Base-by-base conservation (phyloP, 2,888 invertebrate genomes). In the Drosophila differens region DNA sequence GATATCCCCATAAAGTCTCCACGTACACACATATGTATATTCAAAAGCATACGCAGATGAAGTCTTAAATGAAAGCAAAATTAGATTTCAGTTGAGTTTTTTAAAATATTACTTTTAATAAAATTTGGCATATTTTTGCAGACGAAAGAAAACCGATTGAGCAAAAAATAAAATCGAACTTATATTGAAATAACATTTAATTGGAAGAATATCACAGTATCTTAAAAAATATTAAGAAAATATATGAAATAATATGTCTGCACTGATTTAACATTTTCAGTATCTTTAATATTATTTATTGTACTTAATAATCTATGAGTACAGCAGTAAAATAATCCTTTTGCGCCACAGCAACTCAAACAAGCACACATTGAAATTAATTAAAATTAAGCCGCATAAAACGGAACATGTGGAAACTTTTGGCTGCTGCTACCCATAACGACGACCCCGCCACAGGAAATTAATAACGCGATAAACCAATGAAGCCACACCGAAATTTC, bases 351-450 rank as follows among this genome's bases (percentile, higher is more conserved):
- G 53, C 64, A 44, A 22, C 58, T 39, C 70, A 68, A 69, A 76
- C 55, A 63, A 60, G 44, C 69, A n/a, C 54, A 64, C 57, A 55
- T 81, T 74, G 69, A 79, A 87, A 85, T 83, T 85, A 85, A 85
- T 85, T 85, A 85, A 87, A 81, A 85, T 79, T 75, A 80, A 86
- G 74, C 79, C 66, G 68, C 70, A 62, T 49, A 37, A 74, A 52
- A 55, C 74, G 58, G 64, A 61, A 77, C 82, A 78, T 78, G 73
- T 72, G 76, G 67, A 71, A 63, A 63, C 58, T 74, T 68, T 59
- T 70, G 67, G 62, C 64, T 58, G 62, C 59, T 75, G 66, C 19
- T 22, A 12, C 68, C 71, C 76, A 76, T 82, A 70, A 63, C 71
- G 68, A 68, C 54, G 58, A 65, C 62, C 51, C 51, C 66, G 62